Conservation (phyloP, 1,140 invertebrate species). For the Rhopalosiphum maidis region DNA sequence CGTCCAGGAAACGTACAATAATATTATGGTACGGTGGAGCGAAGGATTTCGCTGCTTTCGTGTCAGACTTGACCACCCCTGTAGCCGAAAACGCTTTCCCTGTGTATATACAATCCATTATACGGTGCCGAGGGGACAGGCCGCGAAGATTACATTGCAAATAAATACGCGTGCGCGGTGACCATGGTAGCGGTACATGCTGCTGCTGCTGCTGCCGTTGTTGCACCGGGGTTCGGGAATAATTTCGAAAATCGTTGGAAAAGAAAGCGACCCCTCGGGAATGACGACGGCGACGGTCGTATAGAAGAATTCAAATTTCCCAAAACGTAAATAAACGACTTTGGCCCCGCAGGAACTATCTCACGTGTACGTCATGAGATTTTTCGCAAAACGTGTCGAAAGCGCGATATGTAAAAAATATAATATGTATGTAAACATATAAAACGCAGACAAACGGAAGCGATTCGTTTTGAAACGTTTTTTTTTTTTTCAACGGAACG, state of each 20-base stretch:
- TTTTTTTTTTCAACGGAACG: neutral
- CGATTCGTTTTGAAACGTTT: neutral
- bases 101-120: neutral
- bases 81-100: neutral
- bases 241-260: neutral
- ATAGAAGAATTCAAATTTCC: constrained; percentile 14
- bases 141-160: neutral
- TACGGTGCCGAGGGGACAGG: neutral
- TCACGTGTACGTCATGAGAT: neutral
- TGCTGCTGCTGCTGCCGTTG: neutral
- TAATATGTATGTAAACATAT: neutral
- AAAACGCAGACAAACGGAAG: neutral
- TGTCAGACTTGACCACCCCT: neutral
- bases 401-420: neutral
- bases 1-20: neutral
- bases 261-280: neutral
- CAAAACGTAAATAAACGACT: constrained; percentile 8
- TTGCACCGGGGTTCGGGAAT: neutral
- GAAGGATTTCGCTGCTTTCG: neutral
- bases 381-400: neutral
- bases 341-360: neutral
- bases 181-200: constrained; percentile 30
- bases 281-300: neutral
- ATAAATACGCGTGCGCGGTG: constrained; percentile 34
- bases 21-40: neutral